phyloP scores from a whole-genome alignment of 2,113 vertebrate species.

The Acrocephalus kingi region DNA sequence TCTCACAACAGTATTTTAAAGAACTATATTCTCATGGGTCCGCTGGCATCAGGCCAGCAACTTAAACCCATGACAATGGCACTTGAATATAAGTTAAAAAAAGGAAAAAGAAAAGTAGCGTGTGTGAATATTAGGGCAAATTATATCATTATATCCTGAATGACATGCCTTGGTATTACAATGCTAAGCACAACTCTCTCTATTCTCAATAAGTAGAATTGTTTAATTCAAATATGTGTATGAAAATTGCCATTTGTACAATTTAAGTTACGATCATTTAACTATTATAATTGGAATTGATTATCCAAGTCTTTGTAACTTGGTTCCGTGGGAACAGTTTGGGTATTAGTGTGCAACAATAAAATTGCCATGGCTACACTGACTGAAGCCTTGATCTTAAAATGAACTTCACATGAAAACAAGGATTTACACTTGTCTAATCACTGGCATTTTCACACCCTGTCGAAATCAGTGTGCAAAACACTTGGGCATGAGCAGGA shows the following conservation, averaged over 20 bases:
- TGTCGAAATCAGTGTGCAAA: neutral
- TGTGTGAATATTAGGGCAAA: neutral
- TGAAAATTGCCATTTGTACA: neutral
- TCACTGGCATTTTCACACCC: neutral
- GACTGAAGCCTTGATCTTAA: neutral
- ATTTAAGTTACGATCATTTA: conserved; percentile 13
- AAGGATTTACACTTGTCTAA: neutral
- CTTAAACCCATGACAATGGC: no score
- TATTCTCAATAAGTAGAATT: neutral
- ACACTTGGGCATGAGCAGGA: neutral
- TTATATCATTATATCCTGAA: neutral
- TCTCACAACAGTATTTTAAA: no score
- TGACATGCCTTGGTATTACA: neutral
- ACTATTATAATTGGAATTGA: neutral
- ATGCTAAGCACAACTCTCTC: neutral
- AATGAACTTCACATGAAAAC: neutral
- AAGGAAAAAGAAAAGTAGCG: neutral
- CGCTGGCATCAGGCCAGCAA: no score
- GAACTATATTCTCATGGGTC: no score
- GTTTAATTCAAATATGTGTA: neutral
- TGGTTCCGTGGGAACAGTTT: neutral
- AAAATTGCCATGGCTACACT: neutral
- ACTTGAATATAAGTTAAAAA: neutral
- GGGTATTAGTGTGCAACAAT: neutral
- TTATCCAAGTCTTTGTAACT: neutral